These are phyloP conservation scores for Tapirus terrestris DNA, from an alignment of 2,113 vertebrate species.

Conservation along the genomic window DNA sequence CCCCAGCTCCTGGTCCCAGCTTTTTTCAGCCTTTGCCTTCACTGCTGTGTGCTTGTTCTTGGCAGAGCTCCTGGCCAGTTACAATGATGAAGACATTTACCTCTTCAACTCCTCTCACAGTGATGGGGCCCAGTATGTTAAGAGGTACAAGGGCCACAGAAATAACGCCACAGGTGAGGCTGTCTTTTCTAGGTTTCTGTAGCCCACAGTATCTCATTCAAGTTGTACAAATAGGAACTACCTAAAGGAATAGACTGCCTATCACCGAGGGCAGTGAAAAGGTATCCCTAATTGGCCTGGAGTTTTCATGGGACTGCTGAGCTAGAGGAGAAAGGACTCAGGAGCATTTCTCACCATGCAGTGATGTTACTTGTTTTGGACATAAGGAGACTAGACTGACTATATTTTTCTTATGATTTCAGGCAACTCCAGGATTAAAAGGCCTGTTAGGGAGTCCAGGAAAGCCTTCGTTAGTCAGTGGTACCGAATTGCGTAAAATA, in stretches of 20 bases:
- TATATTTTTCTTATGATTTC: background rate
- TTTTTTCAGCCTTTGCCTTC: conserved; percentile 75
- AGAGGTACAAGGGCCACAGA: conserved; percentile 95
- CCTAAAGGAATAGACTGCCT: background rate
- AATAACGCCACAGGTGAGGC: conserved; percentile 95
- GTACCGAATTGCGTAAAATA: background rate
- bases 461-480: background rate
- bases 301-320: background rate
- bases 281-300: background rate
- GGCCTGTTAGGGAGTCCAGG: background rate
- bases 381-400: background rate
- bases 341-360: background rate
- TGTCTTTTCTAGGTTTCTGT: background rate
- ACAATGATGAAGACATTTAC: conserved; percentile 98
- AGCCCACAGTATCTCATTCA: background rate
- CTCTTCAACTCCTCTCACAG: conserved; percentile 96
- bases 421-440: background rate
- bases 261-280: background rate
- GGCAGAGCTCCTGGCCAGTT: conserved; percentile 95
- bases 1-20: conserved; percentile 21
- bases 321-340: background rate
- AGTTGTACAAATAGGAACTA: background rate
- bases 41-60: conserved; percentile 74
- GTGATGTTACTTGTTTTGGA: background rate
- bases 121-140: conserved; percentile 93